Evolutionary conservation across 1,140 invertebrate genomes (phyloP), one percentile per base, ranked within the genome.

Genomic region (Pogonognathellus flavescens): DNA sequence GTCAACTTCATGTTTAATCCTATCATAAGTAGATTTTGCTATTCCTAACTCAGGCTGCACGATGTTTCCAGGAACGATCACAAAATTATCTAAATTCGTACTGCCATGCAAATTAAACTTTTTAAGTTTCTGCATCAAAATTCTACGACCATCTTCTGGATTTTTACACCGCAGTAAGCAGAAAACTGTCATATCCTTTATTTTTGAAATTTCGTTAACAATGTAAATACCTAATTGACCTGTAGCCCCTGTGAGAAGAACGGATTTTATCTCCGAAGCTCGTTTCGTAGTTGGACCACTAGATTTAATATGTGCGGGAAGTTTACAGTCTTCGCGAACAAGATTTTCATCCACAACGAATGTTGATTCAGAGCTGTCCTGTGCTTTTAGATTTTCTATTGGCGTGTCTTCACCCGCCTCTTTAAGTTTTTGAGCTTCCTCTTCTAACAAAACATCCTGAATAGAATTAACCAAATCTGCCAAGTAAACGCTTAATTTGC

Each of bases 241-340:
- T n/a, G 84, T 85, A 8, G 80, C 80, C 11, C 84, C 84, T 18
- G 84, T 85, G 5, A 85, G 52, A 11, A 85, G 50, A 82, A 85
- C 70, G 7, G 52, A 20, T n/a, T 72, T 31, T 14, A 85, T 82
- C n/a, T 82, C 59, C 0, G 84, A 53, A 9, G 5, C 22, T 25
- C 25, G 55, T 70, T 14, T 50, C 0, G 9, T 16, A 9, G 62
- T 10, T 4, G 4, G 0, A 22, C 52, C 52, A 14, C 9, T 25
- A 0, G 52, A 3, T 62, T 49, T 59, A 8, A 85, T 60, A 11
- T 59, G 22, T 0, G 11, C 72, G n/a, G 70, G 84, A 52, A 85
- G 55, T 62, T 59, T 20, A 6, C n/a, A 59, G 80, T 85, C 70
- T 20, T 57, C 22, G 0, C 4, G 14, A 0, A 72, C n/a, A 4